Percentiles rank a stretch among this genome's conserved stretches.
Conservation (phyloP, 2,797 vertebrate species). For the Rhinoraja longicauda region DNA sequence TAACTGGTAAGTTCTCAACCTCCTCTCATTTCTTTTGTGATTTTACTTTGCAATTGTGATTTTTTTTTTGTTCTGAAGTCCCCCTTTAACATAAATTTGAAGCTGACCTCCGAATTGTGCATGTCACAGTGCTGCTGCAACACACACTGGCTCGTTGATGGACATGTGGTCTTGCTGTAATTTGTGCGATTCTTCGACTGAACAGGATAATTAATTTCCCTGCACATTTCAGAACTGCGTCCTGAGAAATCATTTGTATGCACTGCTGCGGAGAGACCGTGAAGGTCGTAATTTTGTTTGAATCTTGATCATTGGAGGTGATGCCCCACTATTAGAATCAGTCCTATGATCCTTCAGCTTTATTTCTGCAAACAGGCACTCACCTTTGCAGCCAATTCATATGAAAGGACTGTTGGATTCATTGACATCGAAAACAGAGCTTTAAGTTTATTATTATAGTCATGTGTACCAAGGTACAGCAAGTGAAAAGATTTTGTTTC, state of each 20-base stretch:
- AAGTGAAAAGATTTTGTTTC: too few relatives aligned
- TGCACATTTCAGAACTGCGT: background rate
- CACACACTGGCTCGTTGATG: too few relatives aligned
- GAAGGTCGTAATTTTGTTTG: background rate
- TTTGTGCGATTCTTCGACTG: background rate
- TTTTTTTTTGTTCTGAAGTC: background rate
- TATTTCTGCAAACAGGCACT: background rate
- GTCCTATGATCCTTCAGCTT: background rate
- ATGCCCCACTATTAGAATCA: background rate
- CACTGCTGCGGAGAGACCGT: too few relatives aligned
- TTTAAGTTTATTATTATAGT: background rate
- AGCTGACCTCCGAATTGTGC: background rate
- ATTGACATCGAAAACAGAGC: background rate
- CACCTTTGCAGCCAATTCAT: background rate
- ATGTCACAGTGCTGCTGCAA: too few relatives aligned
- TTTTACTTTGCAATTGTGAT: background rate
- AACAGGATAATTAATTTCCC: background rate
- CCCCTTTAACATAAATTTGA: background rate
- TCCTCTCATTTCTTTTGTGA: background rate
- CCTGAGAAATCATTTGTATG: too few relatives aligned
- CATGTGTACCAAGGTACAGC: too few relatives aligned
- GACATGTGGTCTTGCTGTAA: background rate
- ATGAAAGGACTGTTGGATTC: background rate
- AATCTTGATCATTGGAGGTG: background rate
- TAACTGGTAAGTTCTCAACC: conserved; percentile 73